Percentiles rank a stretch among this genome's conserved stretches.
Conservation (phyloP, 1,140 invertebrate genomes). For the Drosophila erecta region DNA sequence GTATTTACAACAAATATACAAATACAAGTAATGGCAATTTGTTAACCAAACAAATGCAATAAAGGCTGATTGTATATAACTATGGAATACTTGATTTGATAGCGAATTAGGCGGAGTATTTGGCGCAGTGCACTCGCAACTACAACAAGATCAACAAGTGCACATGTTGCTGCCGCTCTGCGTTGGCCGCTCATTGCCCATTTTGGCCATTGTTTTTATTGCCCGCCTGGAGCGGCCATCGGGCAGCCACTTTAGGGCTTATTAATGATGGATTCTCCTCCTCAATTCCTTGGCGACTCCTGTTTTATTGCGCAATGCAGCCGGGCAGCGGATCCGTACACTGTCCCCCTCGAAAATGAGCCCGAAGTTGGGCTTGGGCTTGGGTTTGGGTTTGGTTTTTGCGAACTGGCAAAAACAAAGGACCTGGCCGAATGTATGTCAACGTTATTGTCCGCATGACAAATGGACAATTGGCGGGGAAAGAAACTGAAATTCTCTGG, state of each 20-base stretch:
- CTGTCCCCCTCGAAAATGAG: conserved; percentile 6
- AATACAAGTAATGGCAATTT: too few relatives aligned
- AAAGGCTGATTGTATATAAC: not conserved
- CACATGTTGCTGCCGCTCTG: conserved; percentile 48
- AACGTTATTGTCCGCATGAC: conserved; percentile 69
- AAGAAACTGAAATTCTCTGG: conserved; percentile 29
- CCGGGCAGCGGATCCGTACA: conserved; percentile 4
- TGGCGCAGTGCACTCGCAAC: conserved; percentile 16
- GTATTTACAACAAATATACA: too few relatives aligned
- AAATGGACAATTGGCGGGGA: conserved; percentile 67
- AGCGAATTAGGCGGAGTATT: not conserved
- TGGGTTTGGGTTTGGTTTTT: not conserved
- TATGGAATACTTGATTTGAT: not conserved
- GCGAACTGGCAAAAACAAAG: conserved; percentile 38
- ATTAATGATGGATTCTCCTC: conserved; percentile 83
- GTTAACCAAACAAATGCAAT: too few relatives aligned
- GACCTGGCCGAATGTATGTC: conserved; percentile 74
- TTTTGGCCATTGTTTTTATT: conserved; percentile 80
- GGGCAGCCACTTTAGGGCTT: conserved; percentile 78
- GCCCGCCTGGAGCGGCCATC: conserved; percentile 70
- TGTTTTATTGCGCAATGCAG: conserved; percentile 76
- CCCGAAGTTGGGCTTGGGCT: not conserved
- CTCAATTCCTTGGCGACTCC: conserved; percentile 62
- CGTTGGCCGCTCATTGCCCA: conserved; percentile 66
- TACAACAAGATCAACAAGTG: conserved; percentile 57